Evolutionary conservation across 2,113 vertebrate genomes (phyloP).

Genomic region (Cebidichthys violaceus): DNA sequence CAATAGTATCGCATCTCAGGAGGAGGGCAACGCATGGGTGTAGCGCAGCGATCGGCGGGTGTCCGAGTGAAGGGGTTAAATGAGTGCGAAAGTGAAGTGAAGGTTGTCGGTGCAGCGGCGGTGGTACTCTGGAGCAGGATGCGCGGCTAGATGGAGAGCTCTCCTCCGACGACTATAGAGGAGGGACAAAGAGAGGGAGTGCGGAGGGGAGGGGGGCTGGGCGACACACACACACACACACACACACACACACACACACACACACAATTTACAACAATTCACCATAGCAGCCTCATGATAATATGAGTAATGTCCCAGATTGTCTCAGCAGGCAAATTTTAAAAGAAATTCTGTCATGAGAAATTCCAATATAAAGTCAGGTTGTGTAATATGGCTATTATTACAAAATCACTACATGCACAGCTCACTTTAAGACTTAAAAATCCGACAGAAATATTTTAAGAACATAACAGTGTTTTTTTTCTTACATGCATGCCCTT

Average conservation of each 20-base stretch:
- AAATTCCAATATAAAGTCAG: neutral
- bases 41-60: slow-evolving; percentile 41
- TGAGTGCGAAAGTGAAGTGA: slow-evolving; percentile 80
- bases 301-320: neutral
- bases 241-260: slow-evolving; percentile 44
- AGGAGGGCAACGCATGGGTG: slow-evolving; percentile 76
- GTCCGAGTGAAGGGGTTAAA: slow-evolving; percentile 68
- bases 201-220: slow-evolving; percentile 33
- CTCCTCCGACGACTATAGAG: slow-evolving; percentile 72
- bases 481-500: neutral
- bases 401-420: neutral
- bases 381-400: neutral
- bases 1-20: slow-evolving; percentile 77
- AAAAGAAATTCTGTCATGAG: neutral
- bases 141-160: slow-evolving; percentile 72
- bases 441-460: neutral
- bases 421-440: neutral
- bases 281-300: neutral
- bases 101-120: slow-evolving; percentile 78
- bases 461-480: neutral
- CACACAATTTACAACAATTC: slow-evolving; percentile 3
- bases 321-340: neutral
- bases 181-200: slow-evolving; percentile 81
- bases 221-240: slow-evolving; percentile 45
- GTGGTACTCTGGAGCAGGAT: slow-evolving; percentile 73